Conservation (phyloP, 1,140 invertebrate genomes). For the Papilio polytes region DNA sequence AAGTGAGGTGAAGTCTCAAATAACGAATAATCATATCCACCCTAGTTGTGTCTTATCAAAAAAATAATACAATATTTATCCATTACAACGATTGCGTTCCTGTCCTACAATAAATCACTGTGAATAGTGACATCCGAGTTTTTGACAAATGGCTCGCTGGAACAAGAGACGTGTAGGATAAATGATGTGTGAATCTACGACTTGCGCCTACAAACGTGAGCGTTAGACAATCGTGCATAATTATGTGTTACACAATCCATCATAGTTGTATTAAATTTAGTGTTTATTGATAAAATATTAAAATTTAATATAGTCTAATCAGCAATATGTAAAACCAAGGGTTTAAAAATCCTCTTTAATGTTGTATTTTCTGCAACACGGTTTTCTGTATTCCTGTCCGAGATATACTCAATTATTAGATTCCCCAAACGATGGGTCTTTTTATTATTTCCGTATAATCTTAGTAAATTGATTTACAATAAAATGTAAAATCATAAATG, state of each 20-base stretch:
- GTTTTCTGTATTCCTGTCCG: too few species aligned
- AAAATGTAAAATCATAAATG: too few species aligned
- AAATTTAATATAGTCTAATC: background rate
- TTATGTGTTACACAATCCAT: background rate
- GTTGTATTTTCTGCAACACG: too few species aligned
- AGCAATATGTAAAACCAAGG: too few species aligned
- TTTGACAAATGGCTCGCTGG: conserved; percentile 74
- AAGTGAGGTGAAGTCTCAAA: background rate
- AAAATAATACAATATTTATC: conserved; percentile 79
- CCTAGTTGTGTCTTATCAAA: conserved; percentile 51
- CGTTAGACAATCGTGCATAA: conserved; percentile 29
- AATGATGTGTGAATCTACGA: conserved; percentile 74
- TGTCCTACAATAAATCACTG: conserved; percentile 67
- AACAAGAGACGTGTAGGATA: conserved; percentile 70
- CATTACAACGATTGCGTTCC: conserved; percentile 76
- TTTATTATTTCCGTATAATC: too few species aligned
- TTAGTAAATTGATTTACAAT: too few species aligned
- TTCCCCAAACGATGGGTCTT: too few species aligned
- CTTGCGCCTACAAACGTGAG: conserved; percentile 31
- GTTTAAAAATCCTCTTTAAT: too few species aligned
- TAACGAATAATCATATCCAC: conserved; percentile 45
- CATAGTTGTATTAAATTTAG: conserved; percentile 10
- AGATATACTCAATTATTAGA: too few species aligned
- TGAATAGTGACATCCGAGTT: conserved; percentile 71
- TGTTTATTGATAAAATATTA: background rate